Conservation (phyloP, 2,113 vertebrate species). For the Lagopus muta region DNA sequence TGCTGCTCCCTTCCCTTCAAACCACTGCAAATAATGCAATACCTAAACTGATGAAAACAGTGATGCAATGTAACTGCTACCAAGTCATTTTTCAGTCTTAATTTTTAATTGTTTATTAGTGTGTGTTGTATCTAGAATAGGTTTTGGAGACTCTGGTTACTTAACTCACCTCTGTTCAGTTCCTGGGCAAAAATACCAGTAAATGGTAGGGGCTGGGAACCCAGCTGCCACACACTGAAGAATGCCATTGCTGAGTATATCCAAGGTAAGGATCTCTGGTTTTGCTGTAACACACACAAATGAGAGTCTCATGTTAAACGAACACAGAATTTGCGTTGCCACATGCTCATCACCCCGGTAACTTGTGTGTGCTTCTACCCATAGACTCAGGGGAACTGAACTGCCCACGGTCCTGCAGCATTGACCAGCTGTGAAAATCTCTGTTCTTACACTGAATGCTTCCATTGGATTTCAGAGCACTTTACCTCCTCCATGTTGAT, state of each 20-base stretch:
- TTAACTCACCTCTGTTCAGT: conserved; percentile 85
- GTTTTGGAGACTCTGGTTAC: background rate
- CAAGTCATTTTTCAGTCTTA: background rate
- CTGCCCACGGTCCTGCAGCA: background rate
- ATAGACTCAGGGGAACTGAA: background rate
- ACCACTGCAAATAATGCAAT: background rate
- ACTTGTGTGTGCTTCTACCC: no score
- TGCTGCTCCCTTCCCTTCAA: background rate
- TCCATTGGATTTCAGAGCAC: background rate
- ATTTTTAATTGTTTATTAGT: background rate
- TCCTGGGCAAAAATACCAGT: conserved; percentile 94
- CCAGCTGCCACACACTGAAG: conserved; percentile 92
- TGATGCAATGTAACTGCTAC: background rate
- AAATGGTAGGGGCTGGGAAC: conserved; percentile 91
- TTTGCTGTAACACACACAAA: conserved; percentile 82
- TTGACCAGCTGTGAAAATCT: background rate
- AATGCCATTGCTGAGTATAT: conserved; percentile 86
- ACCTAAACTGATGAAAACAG: background rate
- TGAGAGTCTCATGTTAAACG: background rate
- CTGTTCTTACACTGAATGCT: background rate
- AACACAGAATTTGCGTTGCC: background rate
- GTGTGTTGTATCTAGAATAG: background rate
- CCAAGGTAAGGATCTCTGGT: conserved; percentile 88
- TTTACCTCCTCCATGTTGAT: background rate
- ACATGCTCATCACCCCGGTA: background rate